phyloP scores from a whole-genome alignment of 2,888 invertebrate genomes.

The Danaus chrysippus region DNA sequence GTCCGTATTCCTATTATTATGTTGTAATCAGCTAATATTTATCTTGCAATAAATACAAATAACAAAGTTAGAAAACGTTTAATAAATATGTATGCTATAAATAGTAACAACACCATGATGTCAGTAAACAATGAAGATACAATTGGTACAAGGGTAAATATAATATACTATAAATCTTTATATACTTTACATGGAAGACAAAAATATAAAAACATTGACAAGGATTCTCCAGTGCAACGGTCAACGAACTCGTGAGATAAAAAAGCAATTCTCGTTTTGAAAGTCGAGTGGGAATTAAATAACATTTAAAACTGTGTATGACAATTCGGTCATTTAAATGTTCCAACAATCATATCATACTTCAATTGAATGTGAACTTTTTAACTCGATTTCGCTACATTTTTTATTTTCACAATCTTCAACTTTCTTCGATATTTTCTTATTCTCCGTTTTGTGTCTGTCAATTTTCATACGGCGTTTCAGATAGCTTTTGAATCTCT shows the following conservation, averaged over 20 bases:
- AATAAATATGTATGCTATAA: too few relatives aligned
- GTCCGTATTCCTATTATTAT: too few relatives aligned
- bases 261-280: neutral
- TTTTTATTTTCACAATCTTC: constrained; percentile 19
- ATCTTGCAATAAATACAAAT: too few relatives aligned
- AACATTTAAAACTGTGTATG: too few relatives aligned
- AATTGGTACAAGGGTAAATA: too few relatives aligned
- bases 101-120: too few relatives aligned
- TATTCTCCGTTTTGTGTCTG: constrained; percentile 22
- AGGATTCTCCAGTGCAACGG: neutral
- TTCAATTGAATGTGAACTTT: constrained; percentile 4
- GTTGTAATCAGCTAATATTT: too few relatives aligned
- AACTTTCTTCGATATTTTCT: constrained; percentile 28
- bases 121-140: too few relatives aligned
- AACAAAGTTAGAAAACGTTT: too few relatives aligned
- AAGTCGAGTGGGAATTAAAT: too few relatives aligned
- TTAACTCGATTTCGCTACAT: constrained; percentile 10
- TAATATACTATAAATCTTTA: too few relatives aligned
- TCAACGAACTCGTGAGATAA: constrained; percentile 2
- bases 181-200: too few relatives aligned
- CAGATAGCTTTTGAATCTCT: constrained; percentile 44
- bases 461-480: constrained; percentile 40
- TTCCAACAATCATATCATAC: neutral
- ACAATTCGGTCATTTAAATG: neutral
- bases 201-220: neutral